Conservation (phyloP, 2,888 invertebrate genomes). For the Julus scandinavius region DNA sequence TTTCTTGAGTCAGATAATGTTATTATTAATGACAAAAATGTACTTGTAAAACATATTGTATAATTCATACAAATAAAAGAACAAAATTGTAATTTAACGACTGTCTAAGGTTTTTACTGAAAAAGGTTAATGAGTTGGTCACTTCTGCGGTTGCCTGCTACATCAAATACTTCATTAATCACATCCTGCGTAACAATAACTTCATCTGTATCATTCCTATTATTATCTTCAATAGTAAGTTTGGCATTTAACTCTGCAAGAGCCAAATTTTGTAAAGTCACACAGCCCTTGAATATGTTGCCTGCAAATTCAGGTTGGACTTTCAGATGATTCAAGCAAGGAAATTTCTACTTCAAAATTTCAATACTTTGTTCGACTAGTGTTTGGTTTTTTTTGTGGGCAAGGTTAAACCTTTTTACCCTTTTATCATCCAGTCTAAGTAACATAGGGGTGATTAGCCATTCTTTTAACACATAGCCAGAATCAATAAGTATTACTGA, state of each 20-base stretch:
- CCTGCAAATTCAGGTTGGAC: background rate
- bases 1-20: too few relatives aligned
- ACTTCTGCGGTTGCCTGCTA: background rate
- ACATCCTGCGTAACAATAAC: background rate
- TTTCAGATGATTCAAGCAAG: conserved; percentile 7
- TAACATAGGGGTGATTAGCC: background rate
- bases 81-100: background rate
- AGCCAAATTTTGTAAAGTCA: conserved; percentile 17
- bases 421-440: background rate
- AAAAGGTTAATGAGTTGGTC: background rate
- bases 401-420: background rate
- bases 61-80: background rate
- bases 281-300: background rate
- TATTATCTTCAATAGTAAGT: background rate
- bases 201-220: background rate
- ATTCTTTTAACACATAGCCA: background rate
- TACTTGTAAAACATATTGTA: background rate
- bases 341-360: background rate
- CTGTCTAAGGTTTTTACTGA: background rate
- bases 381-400: background rate
- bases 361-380: background rate
- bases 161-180: background rate
- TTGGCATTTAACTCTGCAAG: background rate
- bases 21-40: background rate
- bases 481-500: background rate